Base-by-base conservation (phyloP, 2,797 vertebrate species). In the Pelochelys cantorii region DNA sequence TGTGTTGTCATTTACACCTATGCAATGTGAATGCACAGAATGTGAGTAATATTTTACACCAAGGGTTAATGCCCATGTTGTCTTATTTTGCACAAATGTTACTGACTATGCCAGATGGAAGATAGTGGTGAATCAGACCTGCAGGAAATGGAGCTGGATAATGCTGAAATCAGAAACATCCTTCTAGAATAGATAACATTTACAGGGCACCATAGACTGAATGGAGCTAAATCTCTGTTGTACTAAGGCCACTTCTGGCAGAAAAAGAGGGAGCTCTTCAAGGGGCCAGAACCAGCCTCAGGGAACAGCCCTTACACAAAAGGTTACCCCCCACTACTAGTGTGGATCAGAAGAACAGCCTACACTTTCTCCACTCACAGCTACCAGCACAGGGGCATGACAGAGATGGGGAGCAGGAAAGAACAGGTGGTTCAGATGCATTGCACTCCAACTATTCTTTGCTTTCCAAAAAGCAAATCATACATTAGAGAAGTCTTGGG, bases 171-270 rank as follows among this genome's bases (percentile, higher is more conserved):
- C 12, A 29, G 27, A 60, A 60, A 29, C 12, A 60, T 29, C 27
- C 59, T 60, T 60, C 59, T 29, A n/a, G 53, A 84, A 14, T 1
- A 83, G 74, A 56, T 5, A 52, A 22, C 25, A 3, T 62, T 82
- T 85, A 31, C 82, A 82, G 0, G 25, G 27, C 9, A 59, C 15
- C 14, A 2, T 3, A 5, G 29, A 62, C 4, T 62, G 5, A 34
- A 42, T 22, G 34, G 60, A 56, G 5, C 27, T 0, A 1, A 57
- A 9, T 87, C 0, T 0, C 62, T 52, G 27, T 52, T 85, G 29
- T 59, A 7, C 2, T 85, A 31, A 92, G 92, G 78, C 0, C 2
- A 83, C 85, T 57, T 75, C 59, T 83, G 86, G 34, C 15, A 83
- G 23, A 56, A 29, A 79, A 37, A 84, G 12, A 60, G 59, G 27